phyloP scores from a whole-genome alignment of 2,888 invertebrate genomes.

The Lycocerus yunnanus region DNA sequence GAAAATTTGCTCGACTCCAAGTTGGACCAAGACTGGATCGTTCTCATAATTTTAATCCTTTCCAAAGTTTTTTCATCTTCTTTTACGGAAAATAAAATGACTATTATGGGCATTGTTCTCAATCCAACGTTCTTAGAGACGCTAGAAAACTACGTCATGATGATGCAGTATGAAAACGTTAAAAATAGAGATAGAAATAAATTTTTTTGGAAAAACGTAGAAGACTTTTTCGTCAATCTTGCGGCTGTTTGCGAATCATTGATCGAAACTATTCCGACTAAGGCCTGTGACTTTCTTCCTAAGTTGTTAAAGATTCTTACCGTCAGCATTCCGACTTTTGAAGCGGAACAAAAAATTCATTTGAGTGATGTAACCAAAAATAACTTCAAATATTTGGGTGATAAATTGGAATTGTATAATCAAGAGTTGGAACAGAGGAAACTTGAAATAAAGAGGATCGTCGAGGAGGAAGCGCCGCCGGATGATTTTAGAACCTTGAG shows the following conservation, averaged over 20 bases:
- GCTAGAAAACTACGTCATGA: constrained; percentile 34
- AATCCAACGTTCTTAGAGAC: constrained; percentile 34
- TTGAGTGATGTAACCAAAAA: constrained; percentile 51
- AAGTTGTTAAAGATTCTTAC: constrained; percentile 40
- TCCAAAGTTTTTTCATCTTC: constrained; percentile 54
- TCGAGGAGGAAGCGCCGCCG: constrained; percentile 56
- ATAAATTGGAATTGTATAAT: constrained; percentile 45
- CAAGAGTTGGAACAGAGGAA: constrained; percentile 29
- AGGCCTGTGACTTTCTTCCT: constrained; percentile 44
- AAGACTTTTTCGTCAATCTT: constrained; percentile 40
- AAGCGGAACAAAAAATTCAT: constrained; percentile 25
- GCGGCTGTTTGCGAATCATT: constrained; percentile 47
- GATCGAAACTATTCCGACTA: constrained; percentile 45
- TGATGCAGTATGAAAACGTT: constrained; percentile 29
- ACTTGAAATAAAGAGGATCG: constrained; percentile 38
- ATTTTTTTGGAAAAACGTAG: constrained; percentile 36
- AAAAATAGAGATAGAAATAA: constrained; percentile 27
- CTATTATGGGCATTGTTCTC: constrained; percentile 33
- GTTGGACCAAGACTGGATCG: not conserved
- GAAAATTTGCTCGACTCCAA: constrained; percentile 54
- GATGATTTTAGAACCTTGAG: constrained; percentile 60
- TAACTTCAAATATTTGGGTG: constrained; percentile 47
- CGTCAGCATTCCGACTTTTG: constrained; percentile 36
- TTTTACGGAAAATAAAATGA: constrained; percentile 33
- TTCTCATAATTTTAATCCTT: constrained; percentile 48